Evolutionary conservation across 35 echinoderm and acorn worm genomes (phyloP).

Genomic region (Ophioderma brevispina): DNA sequence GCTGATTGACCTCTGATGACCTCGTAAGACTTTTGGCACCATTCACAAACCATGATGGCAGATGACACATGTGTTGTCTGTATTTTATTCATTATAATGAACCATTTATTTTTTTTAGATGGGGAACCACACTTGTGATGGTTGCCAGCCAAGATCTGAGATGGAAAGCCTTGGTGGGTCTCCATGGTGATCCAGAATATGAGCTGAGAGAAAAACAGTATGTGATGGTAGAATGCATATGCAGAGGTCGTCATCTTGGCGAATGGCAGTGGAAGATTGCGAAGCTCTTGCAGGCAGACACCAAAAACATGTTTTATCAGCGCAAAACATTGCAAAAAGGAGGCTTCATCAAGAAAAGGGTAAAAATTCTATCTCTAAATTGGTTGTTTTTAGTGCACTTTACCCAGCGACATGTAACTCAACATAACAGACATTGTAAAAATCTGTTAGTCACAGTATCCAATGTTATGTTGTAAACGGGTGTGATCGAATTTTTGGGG

Average conservation of each 20-base stretch:
- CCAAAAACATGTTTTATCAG: neutral
- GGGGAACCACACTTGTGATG: neutral
- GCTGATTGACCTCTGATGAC: too few species aligned
- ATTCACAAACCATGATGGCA: too few species aligned
- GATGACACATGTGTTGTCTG: too few species aligned
- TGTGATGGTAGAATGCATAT: neutral
- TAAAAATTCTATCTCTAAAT: too few species aligned
- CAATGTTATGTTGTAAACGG: too few species aligned
- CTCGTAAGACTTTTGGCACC: too few species aligned
- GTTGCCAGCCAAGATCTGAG: neutral
- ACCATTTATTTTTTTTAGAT: neutral
- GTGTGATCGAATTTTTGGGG: too few species aligned
- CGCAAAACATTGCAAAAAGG: neutral
- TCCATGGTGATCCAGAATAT: neutral
- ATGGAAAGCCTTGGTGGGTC: neutral
- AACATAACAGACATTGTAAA: too few species aligned
- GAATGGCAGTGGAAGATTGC: neutral
- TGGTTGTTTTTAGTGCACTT: too few species aligned
- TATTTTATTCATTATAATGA: too few species aligned
- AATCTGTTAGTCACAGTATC: too few species aligned
- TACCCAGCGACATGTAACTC: too few species aligned
- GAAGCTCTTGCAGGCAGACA: neutral
- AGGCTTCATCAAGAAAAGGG: constrained; percentile 5
- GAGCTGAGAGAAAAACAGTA: neutral
- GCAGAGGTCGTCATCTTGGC: neutral